These are phyloP conservation scores for Meloidogyne chitwoodi DNA, from an alignment of 1,140 invertebrate genomes.

Conservation along the genomic window DNA sequence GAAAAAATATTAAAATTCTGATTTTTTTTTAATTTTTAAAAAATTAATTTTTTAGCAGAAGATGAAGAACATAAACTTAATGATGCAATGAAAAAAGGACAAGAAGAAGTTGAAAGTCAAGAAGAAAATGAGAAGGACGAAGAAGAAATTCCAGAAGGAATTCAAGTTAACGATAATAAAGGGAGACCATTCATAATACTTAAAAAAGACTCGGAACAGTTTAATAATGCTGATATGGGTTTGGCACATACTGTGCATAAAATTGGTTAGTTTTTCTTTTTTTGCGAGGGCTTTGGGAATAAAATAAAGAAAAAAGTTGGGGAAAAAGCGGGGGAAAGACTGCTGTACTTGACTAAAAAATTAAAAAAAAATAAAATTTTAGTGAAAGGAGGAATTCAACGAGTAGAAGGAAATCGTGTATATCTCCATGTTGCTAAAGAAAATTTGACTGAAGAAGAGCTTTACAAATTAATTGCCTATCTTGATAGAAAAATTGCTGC, in stretches of 20 bases:
- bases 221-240: slow-evolving; percentile 52
- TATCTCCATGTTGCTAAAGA: slow-evolving; percentile 49
- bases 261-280: slow-evolving; percentile 24
- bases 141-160: not conserved
- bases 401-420: slow-evolving; percentile 58
- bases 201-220: slow-evolving; percentile 55
- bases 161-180: not conserved
- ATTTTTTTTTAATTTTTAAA: slow-evolving; percentile 18
- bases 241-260: slow-evolving; percentile 52
- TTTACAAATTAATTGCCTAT: slow-evolving; percentile 53
- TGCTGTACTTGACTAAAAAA: not conserved
- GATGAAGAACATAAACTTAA: slow-evolving; percentile 26
- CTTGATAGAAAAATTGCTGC: slow-evolving; percentile 43
- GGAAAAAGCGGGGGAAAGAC: too few species aligned
- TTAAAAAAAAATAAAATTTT: not conserved
- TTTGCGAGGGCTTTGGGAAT: too few species aligned
- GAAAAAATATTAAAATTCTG: not conserved
- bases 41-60: slow-evolving; percentile 40
- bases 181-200: slow-evolving; percentile 31
- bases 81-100: not conserved
- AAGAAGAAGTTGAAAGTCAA: not conserved
- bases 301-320: too few species aligned
- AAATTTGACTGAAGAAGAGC: slow-evolving; percentile 39
- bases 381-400: slow-evolving; percentile 53
- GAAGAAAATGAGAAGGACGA: not conserved